Percentiles rank a stretch among this genome's conserved stretches.
Evolutionary conservation across 1,140 invertebrate species (phyloP).

Genomic region (Drosophila watanabei): DNA sequence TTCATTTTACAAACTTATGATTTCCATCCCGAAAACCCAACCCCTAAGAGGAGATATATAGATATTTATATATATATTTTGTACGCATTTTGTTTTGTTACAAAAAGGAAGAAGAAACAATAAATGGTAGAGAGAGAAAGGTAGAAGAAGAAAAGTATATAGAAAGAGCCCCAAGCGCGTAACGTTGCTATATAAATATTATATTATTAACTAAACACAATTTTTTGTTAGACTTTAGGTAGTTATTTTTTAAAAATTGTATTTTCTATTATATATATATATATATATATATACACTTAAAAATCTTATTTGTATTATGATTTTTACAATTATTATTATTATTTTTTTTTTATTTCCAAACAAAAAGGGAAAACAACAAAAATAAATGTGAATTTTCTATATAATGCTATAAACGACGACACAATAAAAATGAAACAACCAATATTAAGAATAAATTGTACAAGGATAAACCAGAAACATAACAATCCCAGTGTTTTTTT

Average conservation of each 20-base stretch:
- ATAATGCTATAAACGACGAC: conserved; percentile 68
- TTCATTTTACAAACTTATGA: conserved; percentile 44
- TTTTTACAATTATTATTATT: background rate
- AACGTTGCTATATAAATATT: conserved; percentile 82
- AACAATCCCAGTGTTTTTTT: conserved; percentile 2
- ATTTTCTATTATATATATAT: conserved; percentile 66
- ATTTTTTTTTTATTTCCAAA: conserved; percentile 28
- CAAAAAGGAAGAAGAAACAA: conserved; percentile 10
- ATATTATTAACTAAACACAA: conserved; percentile 75
- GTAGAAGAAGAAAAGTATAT: conserved; percentile 24
- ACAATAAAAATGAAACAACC: conserved; percentile 68
- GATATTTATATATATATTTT: conserved; percentile 44
- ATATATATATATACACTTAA: conserved; percentile 33
- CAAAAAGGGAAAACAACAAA: conserved; percentile 23
- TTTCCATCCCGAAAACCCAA: conserved; percentile 17
- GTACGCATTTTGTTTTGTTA: conserved; percentile 77
- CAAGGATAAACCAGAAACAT: conserved; percentile 35
- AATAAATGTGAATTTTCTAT: conserved; percentile 71
- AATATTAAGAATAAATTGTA: conserved; percentile 72
- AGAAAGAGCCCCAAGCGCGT: conserved; percentile 66
- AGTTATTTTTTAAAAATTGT: conserved; percentile 84
- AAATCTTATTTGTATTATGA: conserved; percentile 50
- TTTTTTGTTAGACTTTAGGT: conserved; percentile 82
- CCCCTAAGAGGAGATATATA: conserved; percentile 6
- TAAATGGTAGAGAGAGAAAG: background rate